A percentile compares a stretch with the other conserved stretches of the same genome.
Evolutionary conservation across 2,888 invertebrate genomes (phyloP).

Genomic region (Steromphala cineraria): DNA sequence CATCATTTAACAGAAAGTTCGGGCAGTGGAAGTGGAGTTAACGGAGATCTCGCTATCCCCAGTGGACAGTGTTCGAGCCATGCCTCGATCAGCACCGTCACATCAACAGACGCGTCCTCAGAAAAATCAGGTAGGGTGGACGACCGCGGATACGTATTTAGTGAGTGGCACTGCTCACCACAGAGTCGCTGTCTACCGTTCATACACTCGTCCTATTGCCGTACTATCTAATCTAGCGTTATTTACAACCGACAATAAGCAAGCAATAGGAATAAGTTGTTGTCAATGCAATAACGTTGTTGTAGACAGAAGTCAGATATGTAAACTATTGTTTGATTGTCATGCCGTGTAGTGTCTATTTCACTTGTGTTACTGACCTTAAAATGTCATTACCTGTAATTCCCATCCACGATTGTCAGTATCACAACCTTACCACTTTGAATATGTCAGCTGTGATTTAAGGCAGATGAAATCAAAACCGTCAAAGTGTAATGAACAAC

Average conservation of each 20-base stretch:
- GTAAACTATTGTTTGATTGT: no score
- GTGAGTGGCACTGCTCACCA: no score
- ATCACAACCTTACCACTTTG: no score
- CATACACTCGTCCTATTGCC: background rate
- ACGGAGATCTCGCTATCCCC: slow-evolving; percentile 38
- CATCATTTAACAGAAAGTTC: slow-evolving; percentile 39
- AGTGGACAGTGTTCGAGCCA: slow-evolving; percentile 39
- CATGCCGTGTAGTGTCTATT: no score
- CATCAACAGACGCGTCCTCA: slow-evolving; percentile 50
- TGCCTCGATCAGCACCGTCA: slow-evolving; percentile 40
- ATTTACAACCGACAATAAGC: background rate
- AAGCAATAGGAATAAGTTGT: background rate
- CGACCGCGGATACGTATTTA: background rate
- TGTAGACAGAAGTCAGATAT: no score
- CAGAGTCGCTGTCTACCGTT: no score
- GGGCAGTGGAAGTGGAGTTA: slow-evolving; percentile 28
- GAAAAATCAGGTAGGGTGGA: slow-evolving; percentile 42
- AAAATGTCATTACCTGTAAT: no score
- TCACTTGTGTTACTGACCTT: no score
- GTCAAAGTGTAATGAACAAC: no score
- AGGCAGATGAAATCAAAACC: no score
- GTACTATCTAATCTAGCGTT: slow-evolving; percentile 7
- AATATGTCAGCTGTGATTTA: no score
- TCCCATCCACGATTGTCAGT: no score
- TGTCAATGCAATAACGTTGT: background rate